Evolutionary conservation across 2,797 vertebrate genomes (phyloP).

Genomic region (Melopsittacus undulatus): DNA sequence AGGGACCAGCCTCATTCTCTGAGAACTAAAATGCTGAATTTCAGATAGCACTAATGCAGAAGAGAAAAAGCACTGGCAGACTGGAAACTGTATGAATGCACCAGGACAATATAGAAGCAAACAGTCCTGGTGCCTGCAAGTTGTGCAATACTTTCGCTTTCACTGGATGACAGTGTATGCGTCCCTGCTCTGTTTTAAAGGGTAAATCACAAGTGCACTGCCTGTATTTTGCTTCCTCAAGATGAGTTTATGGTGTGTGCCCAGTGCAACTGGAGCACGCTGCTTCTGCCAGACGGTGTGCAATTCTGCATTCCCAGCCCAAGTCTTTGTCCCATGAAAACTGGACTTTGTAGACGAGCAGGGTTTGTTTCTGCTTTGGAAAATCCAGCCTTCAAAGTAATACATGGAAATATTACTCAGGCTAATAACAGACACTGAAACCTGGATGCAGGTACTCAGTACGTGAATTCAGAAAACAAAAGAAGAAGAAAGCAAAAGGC

Average conservation of each 20-base stretch:
- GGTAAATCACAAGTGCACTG: neutral
- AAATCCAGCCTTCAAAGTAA: neutral
- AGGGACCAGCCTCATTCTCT: neutral
- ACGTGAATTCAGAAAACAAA: neutral
- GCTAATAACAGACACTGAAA: neutral
- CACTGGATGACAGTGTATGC: neutral
- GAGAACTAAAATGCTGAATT: neutral
- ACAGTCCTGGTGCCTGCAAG: neutral
- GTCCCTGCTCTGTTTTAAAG: neutral
- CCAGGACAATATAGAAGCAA: neutral
- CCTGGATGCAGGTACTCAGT: neutral
- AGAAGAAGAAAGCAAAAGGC: no score
- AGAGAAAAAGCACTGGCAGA: neutral
- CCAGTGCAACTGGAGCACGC: neutral
- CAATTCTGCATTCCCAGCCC: neutral
- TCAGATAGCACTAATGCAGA: neutral
- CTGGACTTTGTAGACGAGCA: neutral
- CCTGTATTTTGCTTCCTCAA: neutral
- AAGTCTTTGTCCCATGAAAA: neutral
- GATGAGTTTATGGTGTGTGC: rapidly evolving
- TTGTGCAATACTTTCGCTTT: neutral
- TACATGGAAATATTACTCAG: neutral
- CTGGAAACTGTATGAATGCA: neutral
- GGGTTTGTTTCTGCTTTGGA: neutral
- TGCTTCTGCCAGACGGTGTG: neutral